A percentile compares a stretch with the other conserved stretches of the same genome.
Conservation (phyloP, 2,888 invertebrate genomes). For the Chymomyza fuscimana region DNA sequence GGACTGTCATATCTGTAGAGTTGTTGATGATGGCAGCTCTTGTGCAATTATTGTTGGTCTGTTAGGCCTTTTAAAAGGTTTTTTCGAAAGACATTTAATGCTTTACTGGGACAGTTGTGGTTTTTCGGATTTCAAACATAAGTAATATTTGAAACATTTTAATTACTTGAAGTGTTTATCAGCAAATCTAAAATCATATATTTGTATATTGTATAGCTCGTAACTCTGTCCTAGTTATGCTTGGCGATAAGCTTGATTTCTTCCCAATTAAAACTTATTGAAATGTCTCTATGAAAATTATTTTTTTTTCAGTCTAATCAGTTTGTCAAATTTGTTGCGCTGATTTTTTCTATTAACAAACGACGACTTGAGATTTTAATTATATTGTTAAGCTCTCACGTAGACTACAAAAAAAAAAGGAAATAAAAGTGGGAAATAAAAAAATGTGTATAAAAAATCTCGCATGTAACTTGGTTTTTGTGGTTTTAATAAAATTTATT, state of each 20-base stretch:
- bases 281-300: too few relatives aligned
- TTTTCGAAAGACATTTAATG: constrained; percentile 41
- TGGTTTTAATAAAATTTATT: constrained; percentile 57
- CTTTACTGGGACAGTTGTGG: background rate
- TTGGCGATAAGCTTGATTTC: too few relatives aligned
- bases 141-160: background rate
- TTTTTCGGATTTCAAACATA: background rate
- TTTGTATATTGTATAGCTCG: too few relatives aligned
- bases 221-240: too few relatives aligned
- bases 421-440: background rate
- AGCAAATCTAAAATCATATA: background rate
- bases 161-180: background rate
- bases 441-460: background rate
- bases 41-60: constrained; percentile 50
- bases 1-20: background rate
- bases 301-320: background rate
- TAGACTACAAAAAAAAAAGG: constrained; percentile 6
- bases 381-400: constrained; percentile 22
- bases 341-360: background rate
- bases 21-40: constrained; percentile 23
- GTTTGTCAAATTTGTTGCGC: background rate
- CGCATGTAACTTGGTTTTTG: constrained; percentile 20
- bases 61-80: constrained; percentile 17
- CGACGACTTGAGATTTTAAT: background rate
- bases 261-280: too few relatives aligned